phyloP scores from a whole-genome alignment of 2,888 invertebrate species.

The Drosophila peninsularis region DNA sequence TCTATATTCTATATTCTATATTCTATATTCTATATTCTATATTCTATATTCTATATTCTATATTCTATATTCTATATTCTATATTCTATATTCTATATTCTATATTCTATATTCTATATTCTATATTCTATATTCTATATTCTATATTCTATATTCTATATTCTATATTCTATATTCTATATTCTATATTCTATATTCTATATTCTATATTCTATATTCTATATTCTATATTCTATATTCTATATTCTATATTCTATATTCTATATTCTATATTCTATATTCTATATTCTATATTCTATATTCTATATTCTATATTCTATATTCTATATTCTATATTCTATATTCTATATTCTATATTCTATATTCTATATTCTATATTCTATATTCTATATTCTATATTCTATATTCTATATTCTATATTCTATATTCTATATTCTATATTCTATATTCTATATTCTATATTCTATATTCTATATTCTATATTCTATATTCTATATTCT shows the following conservation, averaged over 20 bases:
- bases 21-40: background rate
- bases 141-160: conserved; percentile 1
- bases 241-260: background rate
- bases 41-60: conserved; percentile 1
- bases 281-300: background rate
- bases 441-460: background rate
- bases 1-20: conserved; percentile 7
- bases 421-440: conserved; percentile 1
- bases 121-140: conserved; percentile 1
- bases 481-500: conserved; percentile 1
- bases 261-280: background rate
- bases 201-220: conserved; percentile 1
- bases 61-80: conserved; percentile 1
- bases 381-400: background rate
- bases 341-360: background rate
- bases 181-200: conserved; percentile 1
- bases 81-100: conserved; percentile 1
- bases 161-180: background rate
- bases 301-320: background rate
- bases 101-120: conserved; percentile 1
- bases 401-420: conserved; percentile 1
- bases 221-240: conserved; percentile 1
- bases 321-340: background rate
- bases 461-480: conserved; percentile 1
- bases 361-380: conserved; percentile 1